phyloP scores from a whole-genome alignment of 2,113 vertebrate species.

The Galbula dea region DNA sequence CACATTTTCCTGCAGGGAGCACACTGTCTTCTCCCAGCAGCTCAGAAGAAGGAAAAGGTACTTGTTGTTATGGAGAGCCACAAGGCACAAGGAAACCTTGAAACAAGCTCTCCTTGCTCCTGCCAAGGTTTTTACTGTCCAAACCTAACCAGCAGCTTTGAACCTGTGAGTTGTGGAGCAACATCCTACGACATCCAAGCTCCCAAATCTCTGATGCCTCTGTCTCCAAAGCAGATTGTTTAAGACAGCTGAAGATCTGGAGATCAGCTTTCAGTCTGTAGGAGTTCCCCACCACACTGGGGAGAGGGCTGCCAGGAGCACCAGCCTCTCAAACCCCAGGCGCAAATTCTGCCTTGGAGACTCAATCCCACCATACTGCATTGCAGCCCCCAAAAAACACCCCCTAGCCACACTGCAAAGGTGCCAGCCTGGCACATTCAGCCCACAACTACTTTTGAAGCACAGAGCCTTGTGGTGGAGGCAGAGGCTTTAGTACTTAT shows the following conservation, averaged over 20 bases:
- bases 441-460: accelerated
- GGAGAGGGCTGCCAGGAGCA: not conserved
- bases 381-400: not conserved
- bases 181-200: accelerated
- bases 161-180: not conserved
- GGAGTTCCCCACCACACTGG: not conserved
- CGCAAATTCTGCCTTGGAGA: not conserved
- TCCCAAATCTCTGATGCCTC: not conserved
- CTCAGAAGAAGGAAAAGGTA: not conserved
- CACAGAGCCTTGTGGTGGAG: not conserved
- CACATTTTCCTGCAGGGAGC: not conserved
- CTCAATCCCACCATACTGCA: not conserved
- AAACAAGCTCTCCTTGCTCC: not conserved
- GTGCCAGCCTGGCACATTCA: accelerated
- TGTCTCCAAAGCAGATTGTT: not conserved
- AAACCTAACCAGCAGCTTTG: not conserved
- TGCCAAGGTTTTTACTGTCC: not conserved
- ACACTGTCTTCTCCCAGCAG: not conserved
- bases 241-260: not conserved
- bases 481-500: not conserved
- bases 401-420: not conserved
- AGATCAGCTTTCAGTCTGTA: not conserved
- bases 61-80: not conserved
- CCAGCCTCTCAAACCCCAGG: not conserved
- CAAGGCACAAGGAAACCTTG: not conserved